Evolutionary conservation across 2,113 vertebrate genomes (phyloP), one percentile per base, ranked within the genome.

Genomic region (Upupa epops): DNA sequence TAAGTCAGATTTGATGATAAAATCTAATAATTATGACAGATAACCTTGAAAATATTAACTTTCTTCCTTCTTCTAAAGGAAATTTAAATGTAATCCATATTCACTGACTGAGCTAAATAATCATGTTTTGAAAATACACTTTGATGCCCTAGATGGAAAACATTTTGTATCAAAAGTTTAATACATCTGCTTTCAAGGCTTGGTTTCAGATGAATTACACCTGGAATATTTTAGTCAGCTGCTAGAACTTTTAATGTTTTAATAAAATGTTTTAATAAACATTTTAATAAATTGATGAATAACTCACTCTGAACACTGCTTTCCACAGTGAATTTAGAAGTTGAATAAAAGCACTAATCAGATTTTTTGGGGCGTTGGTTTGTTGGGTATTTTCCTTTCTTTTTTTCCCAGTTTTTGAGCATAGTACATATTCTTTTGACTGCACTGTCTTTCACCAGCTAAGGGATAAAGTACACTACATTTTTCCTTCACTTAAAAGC

Each of bases 281-380:
- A 59, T 90, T 96, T 96, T 93, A 94, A 93, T 93, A 93, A 70
- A 88, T 40, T 96, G 84, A 90, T 96, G 17, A 90, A 95, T 92
- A 81, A 89, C 60, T 70, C 15, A 28, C 25, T 94, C 58, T 78
- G 73, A 75, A 26, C 16, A 45, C 13, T 90, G 22, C 13, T 51
- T 92, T 92, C 63, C 21, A 68, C 32, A 74, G 28, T 80, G 64
- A 21, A 88, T 76, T 89, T 82, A 92, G 89, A 92, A 86, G 7
- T n/a, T 69, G 31, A 89, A 93, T 71, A 88, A 85, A 86, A 89
- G 3, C 34, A 86, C 25, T 60, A 89, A 58, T 72, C 32, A 72
- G 18, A 2, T n/a, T 7, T 61, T n/a, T 24, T 6, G 40, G 58
- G 17, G 21, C 24, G 18, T 14, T 52, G 24, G 18, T 48, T 48